Evolutionary conservation across 53 echinoderm and acorn worm genomes (phyloP).

Genomic region (Patiria pectinifera): DNA sequence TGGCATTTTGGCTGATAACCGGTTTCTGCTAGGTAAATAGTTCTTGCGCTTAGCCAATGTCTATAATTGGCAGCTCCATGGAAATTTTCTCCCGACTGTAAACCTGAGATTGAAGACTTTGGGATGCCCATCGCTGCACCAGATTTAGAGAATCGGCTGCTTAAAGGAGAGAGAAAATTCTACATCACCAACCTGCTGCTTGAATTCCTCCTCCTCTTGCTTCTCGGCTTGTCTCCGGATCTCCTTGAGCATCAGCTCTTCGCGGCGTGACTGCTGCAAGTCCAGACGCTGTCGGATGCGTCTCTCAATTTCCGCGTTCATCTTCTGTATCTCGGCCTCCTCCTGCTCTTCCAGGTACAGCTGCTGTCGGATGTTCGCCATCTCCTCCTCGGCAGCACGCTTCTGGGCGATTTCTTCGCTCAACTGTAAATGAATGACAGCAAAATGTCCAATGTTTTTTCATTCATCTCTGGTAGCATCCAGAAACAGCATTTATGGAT

Average conservation of each 20-base stretch:
- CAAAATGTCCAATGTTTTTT: not conserved
- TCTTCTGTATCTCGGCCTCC: constrained; percentile 88
- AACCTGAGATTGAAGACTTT: too few species aligned
- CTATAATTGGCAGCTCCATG: too few species aligned
- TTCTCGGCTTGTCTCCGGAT: constrained; percentile 73
- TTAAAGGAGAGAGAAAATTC: not conserved
- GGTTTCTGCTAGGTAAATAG: too few species aligned
- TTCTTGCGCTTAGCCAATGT: too few species aligned
- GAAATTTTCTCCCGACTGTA: too few species aligned
- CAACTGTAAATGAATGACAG: constrained; percentile 58
- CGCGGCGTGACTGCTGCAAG: constrained; percentile 83
- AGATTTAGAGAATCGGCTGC: too few species aligned
- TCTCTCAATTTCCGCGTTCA: constrained; percentile 81
- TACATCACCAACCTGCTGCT: constrained; percentile 73
- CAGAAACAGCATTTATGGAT: not conserved
- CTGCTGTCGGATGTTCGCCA: constrained; percentile 90
- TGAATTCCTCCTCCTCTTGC: constrained; percentile 93
- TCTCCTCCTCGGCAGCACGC: constrained; percentile 92
- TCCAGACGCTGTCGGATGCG: constrained; percentile 91
- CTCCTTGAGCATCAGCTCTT: constrained; percentile 92
- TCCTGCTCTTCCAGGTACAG: constrained; percentile 96
- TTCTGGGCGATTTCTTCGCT: constrained; percentile 85
- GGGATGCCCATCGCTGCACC: too few species aligned
- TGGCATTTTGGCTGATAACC: too few species aligned
- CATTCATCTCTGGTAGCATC: not conserved